Evolutionary conservation across 2,797 vertebrate species (phyloP), one percentile per base, ranked within the genome.

Genomic region (Eulemur coronatus): DNA sequence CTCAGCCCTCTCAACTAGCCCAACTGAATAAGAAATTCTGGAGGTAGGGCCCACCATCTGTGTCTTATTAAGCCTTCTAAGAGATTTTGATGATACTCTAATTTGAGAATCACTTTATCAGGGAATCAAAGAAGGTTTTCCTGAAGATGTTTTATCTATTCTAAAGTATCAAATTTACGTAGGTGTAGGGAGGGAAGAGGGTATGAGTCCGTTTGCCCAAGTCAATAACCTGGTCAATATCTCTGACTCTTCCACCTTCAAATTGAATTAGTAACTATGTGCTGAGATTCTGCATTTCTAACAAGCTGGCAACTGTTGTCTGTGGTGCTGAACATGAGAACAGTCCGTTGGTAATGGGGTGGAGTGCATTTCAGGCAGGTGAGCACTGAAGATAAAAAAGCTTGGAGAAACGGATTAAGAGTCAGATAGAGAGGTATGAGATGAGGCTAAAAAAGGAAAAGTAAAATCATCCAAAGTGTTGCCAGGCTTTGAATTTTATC

Each of bases 31-130:
- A 57, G 79, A 69, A 55, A 50, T 35, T 48, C 18, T 4, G 24
- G 35, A 9, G 26, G 0, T 67, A n/a, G 6, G 6, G 3, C 1
- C 2, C 24, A 69, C 1, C 17, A 50, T 26, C 4, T 41, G 28
- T 4, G 8, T 38, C 73, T 87, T 76, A 50, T 30, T 41, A 48
- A 84, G 22, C 3, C 22, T n/a, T 59, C 2, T 20, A 65, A 59
- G 24, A 52, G 28, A 86, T 12, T 88, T 38, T 67, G 20, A 67
- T 67, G 14, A 26, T n/a, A 9, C 3, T 84, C 6, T 57, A 52
- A 81, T 59, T 70, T 61, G 52, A 79, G 43, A 80, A 80, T 57
- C 38, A 61, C 22, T 89, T 78, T 50, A 92, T 59, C 24, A 67
- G n/a, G n/a, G 7, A 18, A 67, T 84, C 18, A 67, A 84, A 26